Evolutionary conservation across 2,888 invertebrate species (phyloP), one percentile per base, ranked within the genome.

Genomic region (Andrena camellia): DNA sequence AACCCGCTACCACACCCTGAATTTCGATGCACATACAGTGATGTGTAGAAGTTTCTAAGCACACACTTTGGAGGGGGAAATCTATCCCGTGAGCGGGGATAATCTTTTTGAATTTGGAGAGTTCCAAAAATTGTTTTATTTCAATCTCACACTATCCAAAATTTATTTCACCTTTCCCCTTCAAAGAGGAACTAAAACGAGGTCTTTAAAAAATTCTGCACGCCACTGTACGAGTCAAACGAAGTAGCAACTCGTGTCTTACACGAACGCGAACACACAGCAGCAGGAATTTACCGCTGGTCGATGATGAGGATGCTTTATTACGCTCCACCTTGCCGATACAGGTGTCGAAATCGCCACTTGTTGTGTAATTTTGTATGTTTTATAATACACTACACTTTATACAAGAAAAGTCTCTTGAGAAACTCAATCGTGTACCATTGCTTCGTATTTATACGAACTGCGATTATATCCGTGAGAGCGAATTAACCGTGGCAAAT

Each of bases 401-500:
- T 78, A 13, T 60, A 71, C 50, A 31, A 67, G 64, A 64, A 33
- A 31, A 26, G 33, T 35, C 57, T n/a, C 42, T 29, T 29, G 69
- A 42, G 42, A 69, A 23, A 69, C 35, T 59, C 26, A n/a, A 69
- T 42, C 68, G 72, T 23, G 26, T 42, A n/a, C 33, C n/a, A 48
- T 60, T 33, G 29, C 10, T 17, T 62, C 71, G 42, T 26, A 52
- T 75, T 81, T 59, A 48, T 67, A 48, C 63, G 59, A 73, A 33
- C 68, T 64, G 52, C 72, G 83, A 76, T 76, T 68, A 81, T 62
- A 63, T 50, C 66, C 64, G 57, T 60, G 50, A 33, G 26, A 50
- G 69, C 52, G 69, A 81, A 70, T 82, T 73, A 73, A 59, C 57
- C 68, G 82, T 81, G 67, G 63, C 71, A 59, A 70, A 74, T 74